phyloP scores from a whole-genome alignment of 2,797 vertebrate genomes.

The Crocodylus rhombifer region DNA sequence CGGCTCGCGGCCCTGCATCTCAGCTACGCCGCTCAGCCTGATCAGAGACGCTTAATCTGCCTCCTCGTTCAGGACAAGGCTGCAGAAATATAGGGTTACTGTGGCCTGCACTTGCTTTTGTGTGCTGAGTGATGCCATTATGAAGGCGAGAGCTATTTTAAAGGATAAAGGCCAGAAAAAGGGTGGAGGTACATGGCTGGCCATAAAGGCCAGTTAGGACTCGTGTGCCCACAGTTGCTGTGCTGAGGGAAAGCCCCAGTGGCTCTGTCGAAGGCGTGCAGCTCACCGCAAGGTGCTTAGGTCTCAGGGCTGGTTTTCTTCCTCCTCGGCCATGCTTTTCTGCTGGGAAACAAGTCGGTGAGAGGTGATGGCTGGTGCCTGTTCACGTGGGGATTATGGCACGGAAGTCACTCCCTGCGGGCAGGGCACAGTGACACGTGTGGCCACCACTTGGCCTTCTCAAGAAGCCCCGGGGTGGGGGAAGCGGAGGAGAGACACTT shows the following conservation, averaged over 20 bases:
- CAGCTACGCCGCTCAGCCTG: conserved; percentile 50
- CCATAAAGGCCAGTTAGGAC: background rate
- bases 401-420: background rate
- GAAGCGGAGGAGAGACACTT: background rate
- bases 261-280: background rate
- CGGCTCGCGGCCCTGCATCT: conserved; percentile 33
- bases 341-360: background rate
- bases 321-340: background rate
- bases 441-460: background rate
- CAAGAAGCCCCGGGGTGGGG: background rate
- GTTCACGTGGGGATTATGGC: background rate
- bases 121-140: conserved; percentile 66
- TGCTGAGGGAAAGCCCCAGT: background rate
- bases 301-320: background rate
- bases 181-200: conserved; percentile 12
- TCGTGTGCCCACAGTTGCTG: background rate
- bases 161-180: conserved; percentile 29
- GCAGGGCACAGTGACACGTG: background rate
- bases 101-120: conserved; percentile 35
- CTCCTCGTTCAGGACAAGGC: conserved; percentile 63
- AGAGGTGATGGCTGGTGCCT: background rate
- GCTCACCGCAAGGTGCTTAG: background rate
- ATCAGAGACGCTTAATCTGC: conserved; percentile 72
- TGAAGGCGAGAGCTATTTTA: conserved; percentile 58
- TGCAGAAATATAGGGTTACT: conserved; percentile 15